These are phyloP conservation scores for Nasua narica DNA, from an alignment of 2,797 vertebrate genomes.

Conservation along the genomic window DNA sequence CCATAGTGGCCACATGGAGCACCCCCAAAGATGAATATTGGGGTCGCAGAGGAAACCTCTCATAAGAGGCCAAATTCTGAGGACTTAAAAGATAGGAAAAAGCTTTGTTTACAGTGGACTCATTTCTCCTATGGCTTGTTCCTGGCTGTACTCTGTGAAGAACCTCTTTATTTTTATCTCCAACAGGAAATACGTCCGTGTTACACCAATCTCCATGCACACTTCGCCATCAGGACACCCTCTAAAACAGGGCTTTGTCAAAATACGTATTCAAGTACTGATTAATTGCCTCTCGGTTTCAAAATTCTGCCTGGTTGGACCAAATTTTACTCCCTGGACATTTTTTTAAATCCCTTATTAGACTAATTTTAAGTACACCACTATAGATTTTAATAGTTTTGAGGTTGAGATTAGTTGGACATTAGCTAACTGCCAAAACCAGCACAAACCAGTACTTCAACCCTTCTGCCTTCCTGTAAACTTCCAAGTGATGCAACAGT, in stretches of 20 bases:
- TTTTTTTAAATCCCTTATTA: not conserved
- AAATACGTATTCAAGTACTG: not conserved
- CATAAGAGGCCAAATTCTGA: not conserved
- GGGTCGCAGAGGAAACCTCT: not conserved
- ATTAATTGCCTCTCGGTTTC: not conserved
- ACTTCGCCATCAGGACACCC: not conserved
- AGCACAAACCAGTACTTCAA: not conserved
- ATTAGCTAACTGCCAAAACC: not conserved
- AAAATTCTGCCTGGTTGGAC: not conserved
- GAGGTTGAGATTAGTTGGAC: not conserved
- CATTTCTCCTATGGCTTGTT: not conserved
- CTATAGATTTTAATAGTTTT: not conserved
- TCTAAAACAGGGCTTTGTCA: not conserved
- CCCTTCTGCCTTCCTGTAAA: not conserved
- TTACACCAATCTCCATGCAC: not conserved
- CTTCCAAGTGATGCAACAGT: not conserved
- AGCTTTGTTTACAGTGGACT: not conserved
- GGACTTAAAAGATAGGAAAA: not conserved
- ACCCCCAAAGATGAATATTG: not conserved
- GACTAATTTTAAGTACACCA: not conserved
- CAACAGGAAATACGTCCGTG: not conserved
- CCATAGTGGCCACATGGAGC: not conserved
- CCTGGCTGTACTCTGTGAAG: not conserved
- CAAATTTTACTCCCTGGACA: not conserved
- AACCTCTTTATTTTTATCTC: not conserved